A percentile compares a stretch with the other conserved stretches of the same genome.
Evolutionary conservation across 2,797 vertebrate genomes (phyloP).

Genomic region (Acanthurus leucopareius): DNA sequence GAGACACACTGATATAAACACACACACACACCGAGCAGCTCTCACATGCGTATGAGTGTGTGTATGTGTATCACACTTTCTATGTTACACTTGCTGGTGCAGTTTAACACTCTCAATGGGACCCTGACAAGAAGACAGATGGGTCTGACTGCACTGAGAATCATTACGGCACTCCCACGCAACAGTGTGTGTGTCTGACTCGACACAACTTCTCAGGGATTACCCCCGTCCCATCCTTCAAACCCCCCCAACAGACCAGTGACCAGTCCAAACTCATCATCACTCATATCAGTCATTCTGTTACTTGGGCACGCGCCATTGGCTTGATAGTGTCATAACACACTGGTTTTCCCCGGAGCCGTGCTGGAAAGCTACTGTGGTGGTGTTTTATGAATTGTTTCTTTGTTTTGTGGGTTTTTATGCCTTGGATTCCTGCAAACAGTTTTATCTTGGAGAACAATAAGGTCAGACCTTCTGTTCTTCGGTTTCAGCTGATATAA

Average conservation of each 20-base stretch:
- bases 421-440: neutral
- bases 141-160: slow-evolving; percentile 59
- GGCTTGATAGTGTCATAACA: slow-evolving; percentile 58
- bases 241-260: slow-evolving; percentile 39
- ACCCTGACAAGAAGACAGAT: slow-evolving; percentile 75
- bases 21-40: slow-evolving; percentile 17
- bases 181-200: slow-evolving; percentile 55
- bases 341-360: slow-evolving; percentile 36
- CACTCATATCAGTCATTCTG: slow-evolving; percentile 71
- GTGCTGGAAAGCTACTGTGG: neutral
- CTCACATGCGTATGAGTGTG: slow-evolving; percentile 16
- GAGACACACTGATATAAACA: slow-evolving; percentile 21
- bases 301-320: slow-evolving; percentile 62
- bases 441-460: slow-evolving; percentile 4
- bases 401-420: slow-evolving; percentile 4
- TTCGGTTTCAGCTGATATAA: neutral
- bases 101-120: slow-evolving; percentile 68
- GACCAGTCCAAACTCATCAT: slow-evolving; percentile 65
- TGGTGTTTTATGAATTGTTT: slow-evolving; percentile 10
- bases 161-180: slow-evolving; percentile 58
- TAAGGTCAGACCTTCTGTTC: slow-evolving; percentile 1
- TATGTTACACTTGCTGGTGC: slow-evolving; percentile 60
- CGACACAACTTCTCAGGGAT: slow-evolving; percentile 61
- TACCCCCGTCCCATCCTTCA: slow-evolving; percentile 36
- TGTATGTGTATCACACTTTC: slow-evolving; percentile 44